These are phyloP conservation scores for Serrognathus titanus DNA, from an alignment of 2,888 invertebrate genomes.

Conservation along the genomic window DNA sequence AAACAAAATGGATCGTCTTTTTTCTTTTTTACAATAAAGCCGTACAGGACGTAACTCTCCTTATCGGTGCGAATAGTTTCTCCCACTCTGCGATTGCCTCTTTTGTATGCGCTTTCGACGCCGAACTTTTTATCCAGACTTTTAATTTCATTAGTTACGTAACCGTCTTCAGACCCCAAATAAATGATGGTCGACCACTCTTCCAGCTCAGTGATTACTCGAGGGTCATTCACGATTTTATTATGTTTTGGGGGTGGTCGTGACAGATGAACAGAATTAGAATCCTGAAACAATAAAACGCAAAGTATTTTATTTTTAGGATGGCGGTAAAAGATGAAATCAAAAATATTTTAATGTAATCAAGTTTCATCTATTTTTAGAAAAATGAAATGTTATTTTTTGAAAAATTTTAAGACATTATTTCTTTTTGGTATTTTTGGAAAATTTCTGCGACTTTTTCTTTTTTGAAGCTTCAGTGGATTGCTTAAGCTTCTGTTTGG, in stretches of 20 bases:
- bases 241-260: not conserved
- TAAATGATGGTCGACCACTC: constrained; percentile 38
- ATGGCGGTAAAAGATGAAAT: not conserved
- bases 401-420: no score
- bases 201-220: constrained; percentile 35
- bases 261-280: not conserved
- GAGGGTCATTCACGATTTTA: constrained; percentile 26
- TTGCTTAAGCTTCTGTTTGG: constrained; percentile 36
- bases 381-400: not conserved
- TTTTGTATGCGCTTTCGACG: constrained; percentile 33
- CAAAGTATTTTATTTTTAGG: not conserved
- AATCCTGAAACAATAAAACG: constrained; percentile 6
- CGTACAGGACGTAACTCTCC: constrained; percentile 28
- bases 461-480: constrained; percentile 15
- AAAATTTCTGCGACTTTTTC: constrained; percentile 6
- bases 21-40: constrained; percentile 31
- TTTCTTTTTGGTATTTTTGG: no score
- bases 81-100: constrained; percentile 23
- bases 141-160: constrained; percentile 33
- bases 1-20: constrained; percentile 26
- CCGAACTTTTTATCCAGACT: constrained; percentile 35
- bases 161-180: constrained; percentile 36
- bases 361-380: not conserved
- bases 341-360: not conserved
- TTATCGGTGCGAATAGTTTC: constrained; percentile 28